phyloP scores from a whole-genome alignment of 2,888 invertebrate species.

The Hydrotaea cyrtoneurina region DNA sequence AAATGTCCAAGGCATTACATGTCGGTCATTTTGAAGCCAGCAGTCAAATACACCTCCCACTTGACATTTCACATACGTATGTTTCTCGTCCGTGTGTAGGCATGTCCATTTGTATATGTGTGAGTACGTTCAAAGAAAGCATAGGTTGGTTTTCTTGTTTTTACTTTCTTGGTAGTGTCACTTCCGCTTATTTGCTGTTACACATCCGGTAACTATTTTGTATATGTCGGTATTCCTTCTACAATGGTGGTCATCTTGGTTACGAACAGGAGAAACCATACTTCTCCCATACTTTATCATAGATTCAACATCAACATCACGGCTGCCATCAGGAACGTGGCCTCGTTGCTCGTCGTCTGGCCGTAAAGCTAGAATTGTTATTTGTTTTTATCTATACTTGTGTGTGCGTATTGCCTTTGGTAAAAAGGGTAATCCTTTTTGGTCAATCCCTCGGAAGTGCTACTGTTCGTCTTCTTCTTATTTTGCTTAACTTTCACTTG shows the following conservation, averaged over 20 bases:
- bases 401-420: constrained; percentile 30
- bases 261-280: constrained; percentile 37
- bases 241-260: constrained; percentile 42
- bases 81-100: too few relatives aligned
- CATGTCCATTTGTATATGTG: not conserved
- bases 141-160: not conserved
- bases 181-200: constrained; percentile 44
- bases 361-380: constrained; percentile 20
- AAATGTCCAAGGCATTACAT: constrained; percentile 25
- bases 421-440: constrained; percentile 44
- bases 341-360: not conserved
- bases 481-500: constrained; percentile 23
- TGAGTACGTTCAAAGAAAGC: not conserved
- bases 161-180: constrained; percentile 33
- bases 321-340: constrained; percentile 8
- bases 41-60: constrained; percentile 19
- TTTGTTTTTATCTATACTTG: constrained; percentile 33
- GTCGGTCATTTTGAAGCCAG: constrained; percentile 11
- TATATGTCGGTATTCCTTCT: constrained; percentile 22
- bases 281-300: constrained; percentile 47
- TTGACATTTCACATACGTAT: constrained; percentile 20
- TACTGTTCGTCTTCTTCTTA: constrained; percentile 43
- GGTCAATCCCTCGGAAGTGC: constrained; percentile 45
- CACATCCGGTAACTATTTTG: constrained; percentile 26
- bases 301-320: not conserved